Evolutionary conservation across 2,113 vertebrate genomes (phyloP), one percentile per base, ranked within the genome.

Genomic region (Hypomesus transpacificus): DNA sequence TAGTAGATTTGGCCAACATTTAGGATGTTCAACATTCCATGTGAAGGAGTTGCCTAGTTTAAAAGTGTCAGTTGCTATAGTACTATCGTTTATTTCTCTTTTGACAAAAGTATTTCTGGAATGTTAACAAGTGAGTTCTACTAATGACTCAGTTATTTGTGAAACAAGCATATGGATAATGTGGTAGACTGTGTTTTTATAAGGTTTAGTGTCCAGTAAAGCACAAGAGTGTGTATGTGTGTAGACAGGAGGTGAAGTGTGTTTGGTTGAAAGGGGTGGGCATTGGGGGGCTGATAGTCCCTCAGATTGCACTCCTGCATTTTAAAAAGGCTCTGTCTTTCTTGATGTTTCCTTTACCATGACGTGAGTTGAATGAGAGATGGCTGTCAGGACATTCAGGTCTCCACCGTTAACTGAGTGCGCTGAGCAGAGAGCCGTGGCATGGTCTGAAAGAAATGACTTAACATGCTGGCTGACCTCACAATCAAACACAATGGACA

Each of bases 401-500:
- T 81, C 73, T 70, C 70, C 63, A 28, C 66, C 20, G 26, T 21
- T 54, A 17, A 63, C 57, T 11, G 57, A 13, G 53, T 59, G 21
- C n/a, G 21, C 58, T n/a, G 68, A 75, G 62, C 70, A 20, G 13
- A 66, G 58, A 53, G 39, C 39, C 39, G 69, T 2, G 3, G 26
- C 39, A 16, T 67, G 14, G 51, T 28, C 14, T 11, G 68, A 66
- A 57, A 72, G 31, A 70, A 26, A 73, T 3, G 13, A 76, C 63
- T 46, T 54, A 76, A 82, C 75, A 79, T 87, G 81, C 75, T 20
- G 20, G 77, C 64, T 89, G 82, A 89, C 80, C 82, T 89, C 89
- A 89, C 75, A 1, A 3, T 68, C 56, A 78, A 79, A 89, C 89
- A 90, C 89, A 90, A 87, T 84, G 81, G 75, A 69, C 70, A 59